These are phyloP conservation scores for Elegia similella DNA, from an alignment of 2,888 invertebrate genomes.

Conservation along the genomic window DNA sequence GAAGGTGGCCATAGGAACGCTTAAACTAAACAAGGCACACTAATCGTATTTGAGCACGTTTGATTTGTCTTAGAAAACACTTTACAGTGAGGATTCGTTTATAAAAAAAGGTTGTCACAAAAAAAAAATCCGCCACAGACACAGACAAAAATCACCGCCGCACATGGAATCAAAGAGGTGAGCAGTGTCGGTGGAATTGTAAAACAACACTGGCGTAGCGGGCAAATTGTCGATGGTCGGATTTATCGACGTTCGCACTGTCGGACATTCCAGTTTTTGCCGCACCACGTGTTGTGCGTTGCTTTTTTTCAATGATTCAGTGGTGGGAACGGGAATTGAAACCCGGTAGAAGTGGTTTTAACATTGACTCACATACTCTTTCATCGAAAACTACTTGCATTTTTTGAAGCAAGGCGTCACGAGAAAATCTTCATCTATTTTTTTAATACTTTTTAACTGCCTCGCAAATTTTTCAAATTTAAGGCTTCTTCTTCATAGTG, in stretches of 20 bases:
- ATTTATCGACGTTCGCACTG: conserved; percentile 12
- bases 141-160: conserved; percentile 4
- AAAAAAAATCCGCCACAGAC: too few relatives aligned
- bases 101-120: not conserved
- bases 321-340: not conserved
- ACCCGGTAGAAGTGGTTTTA: not conserved
- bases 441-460: too few relatives aligned
- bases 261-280: not conserved
- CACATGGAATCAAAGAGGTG: conserved; percentile 7
- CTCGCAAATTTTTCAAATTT: too few relatives aligned
- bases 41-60: too few relatives aligned
- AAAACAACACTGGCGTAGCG: conserved; percentile 3
- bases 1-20: too few relatives aligned
- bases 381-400: too few relatives aligned
- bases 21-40: too few relatives aligned
- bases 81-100: too few relatives aligned
- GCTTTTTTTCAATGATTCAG: not conserved
- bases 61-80: too few relatives aligned
- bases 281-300: not conserved
- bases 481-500: too few relatives aligned
- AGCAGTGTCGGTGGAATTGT: not conserved
- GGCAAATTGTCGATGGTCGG: conserved; percentile 4
- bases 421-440: too few relatives aligned
- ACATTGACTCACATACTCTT: not conserved
- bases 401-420: too few relatives aligned